These are phyloP conservation scores for Oscheius sp. DNA, from an alignment of 1,140 invertebrate genomes.

Conservation along the genomic window DNA sequence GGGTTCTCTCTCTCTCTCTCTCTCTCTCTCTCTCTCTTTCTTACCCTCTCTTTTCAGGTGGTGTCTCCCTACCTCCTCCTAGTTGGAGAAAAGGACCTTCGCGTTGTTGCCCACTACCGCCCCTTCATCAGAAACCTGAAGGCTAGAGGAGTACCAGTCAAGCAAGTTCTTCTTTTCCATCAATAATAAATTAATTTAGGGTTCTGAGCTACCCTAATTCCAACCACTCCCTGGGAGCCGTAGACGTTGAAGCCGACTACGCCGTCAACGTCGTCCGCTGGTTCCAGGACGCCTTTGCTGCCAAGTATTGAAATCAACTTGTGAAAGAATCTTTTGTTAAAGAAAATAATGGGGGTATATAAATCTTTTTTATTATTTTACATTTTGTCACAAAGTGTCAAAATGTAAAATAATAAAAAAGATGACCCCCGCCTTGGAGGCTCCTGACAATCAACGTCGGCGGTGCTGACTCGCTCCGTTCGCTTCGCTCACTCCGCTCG, in stretches of 20 bases:
- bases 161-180: conserved; percentile 43
- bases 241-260: conserved; percentile 62
- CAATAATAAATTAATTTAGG: conserved; percentile 46
- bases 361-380: too few species aligned
- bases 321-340: too few species aligned
- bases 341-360: too few species aligned
- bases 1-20: background rate
- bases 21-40: background rate
- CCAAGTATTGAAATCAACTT: too few species aligned
- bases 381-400: too few species aligned
- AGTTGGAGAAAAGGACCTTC: conserved; percentile 76
- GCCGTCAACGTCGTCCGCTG: conserved; percentile 62
- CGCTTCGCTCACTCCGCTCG: too few species aligned
- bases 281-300: too few species aligned
- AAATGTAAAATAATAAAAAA: too few species aligned
- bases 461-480: too few species aligned
- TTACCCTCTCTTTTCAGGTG: background rate
- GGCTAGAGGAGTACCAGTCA: conserved; percentile 45
- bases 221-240: conserved; percentile 61
- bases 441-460: too few species aligned
- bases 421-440: too few species aligned
- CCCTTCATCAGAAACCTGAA: conserved; percentile 44
- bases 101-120: conserved; percentile 74
- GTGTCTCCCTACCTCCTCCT: conserved; percentile 77
- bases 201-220: conserved; percentile 62